Conservation (phyloP, 2,113 vertebrate species). For the Catagonus wagneri region DNA sequence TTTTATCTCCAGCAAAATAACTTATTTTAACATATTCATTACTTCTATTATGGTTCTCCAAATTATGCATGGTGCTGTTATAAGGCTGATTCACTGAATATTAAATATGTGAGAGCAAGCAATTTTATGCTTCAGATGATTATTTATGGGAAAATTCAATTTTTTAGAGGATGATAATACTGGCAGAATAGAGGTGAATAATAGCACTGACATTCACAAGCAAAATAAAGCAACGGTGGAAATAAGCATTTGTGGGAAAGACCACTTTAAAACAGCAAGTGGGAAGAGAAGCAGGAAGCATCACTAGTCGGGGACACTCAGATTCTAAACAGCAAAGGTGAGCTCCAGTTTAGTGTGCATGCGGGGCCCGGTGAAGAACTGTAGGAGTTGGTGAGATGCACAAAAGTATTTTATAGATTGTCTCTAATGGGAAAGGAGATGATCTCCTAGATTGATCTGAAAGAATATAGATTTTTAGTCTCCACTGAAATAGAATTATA, state of each 20-base stretch:
- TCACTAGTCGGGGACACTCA: not conserved
- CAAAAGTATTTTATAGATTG: not conserved
- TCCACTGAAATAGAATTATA: not conserved
- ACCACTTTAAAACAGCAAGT: not conserved
- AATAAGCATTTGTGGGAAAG: not conserved
- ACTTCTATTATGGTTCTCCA: not conserved
- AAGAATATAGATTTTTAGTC: not conserved
- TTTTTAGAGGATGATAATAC: conserved; percentile 55
- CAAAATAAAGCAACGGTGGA: conserved; percentile 39
- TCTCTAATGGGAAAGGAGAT: not conserved
- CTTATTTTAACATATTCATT: conserved; percentile 65
- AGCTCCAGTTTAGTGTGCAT: not conserved
- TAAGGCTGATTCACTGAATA: conserved; percentile 59
- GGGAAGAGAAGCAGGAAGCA: not conserved
- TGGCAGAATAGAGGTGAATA: not conserved
- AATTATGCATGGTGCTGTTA: conserved; percentile 27
- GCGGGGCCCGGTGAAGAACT: not conserved
- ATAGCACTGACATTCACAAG: conserved; percentile 4
- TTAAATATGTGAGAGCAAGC: conserved; percentile 45
- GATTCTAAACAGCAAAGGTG: not conserved
- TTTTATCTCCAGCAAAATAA: conserved; percentile 43
- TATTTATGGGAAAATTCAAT: conserved; percentile 67
- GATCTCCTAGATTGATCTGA: not conserved
- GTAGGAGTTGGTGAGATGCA: not conserved
- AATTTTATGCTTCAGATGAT: conserved; percentile 64